phyloP scores from a whole-genome alignment of 1,140 invertebrate genomes.

The Ceratosolen fusciceps region DNA sequence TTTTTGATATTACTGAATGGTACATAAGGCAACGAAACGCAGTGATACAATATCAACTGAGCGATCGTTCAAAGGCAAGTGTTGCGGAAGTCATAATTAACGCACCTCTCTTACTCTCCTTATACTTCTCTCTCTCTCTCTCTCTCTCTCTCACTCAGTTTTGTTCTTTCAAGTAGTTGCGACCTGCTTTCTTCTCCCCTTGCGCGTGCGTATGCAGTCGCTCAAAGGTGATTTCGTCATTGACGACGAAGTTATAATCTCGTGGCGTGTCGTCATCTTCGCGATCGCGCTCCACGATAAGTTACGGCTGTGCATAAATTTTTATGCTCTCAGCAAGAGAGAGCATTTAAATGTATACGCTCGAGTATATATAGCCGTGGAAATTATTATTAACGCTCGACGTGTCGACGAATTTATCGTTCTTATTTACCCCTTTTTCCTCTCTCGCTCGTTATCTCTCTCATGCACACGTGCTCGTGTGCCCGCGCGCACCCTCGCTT shows the following conservation, averaged over 20 bases:
- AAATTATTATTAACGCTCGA: conserved; percentile 49
- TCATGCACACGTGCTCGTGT: not conserved
- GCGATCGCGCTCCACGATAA: conserved; percentile 37
- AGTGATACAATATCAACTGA: conserved; percentile 2
- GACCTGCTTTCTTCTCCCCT: not conserved
- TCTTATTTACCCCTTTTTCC: conserved; percentile 41
- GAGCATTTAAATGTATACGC: conserved; percentile 18
- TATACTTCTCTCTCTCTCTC: not conserved
- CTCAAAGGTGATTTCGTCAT: conserved; percentile 34
- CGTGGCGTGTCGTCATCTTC: conserved; percentile 37
- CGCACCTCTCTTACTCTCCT: not conserved
- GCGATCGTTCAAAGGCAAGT: conserved; percentile 30
- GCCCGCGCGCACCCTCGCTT: not conserved
- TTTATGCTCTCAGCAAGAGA: conserved; percentile 34
- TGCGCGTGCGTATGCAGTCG: not conserved
- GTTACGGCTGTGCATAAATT: conserved; percentile 41
- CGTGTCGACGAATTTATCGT: conserved; percentile 46
- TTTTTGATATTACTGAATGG: conserved; percentile 42
- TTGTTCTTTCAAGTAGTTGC: not conserved
- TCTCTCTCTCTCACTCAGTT: conserved; percentile 4
- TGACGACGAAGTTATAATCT: conserved; percentile 37
- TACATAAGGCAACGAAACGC: conserved; percentile 35
- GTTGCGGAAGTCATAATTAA: conserved; percentile 52
- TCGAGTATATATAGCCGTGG: conserved; percentile 23
- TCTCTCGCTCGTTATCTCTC: not conserved